Conservation (phyloP, 1,140 invertebrate genomes). For the Acromyrmex heyeri region DNA sequence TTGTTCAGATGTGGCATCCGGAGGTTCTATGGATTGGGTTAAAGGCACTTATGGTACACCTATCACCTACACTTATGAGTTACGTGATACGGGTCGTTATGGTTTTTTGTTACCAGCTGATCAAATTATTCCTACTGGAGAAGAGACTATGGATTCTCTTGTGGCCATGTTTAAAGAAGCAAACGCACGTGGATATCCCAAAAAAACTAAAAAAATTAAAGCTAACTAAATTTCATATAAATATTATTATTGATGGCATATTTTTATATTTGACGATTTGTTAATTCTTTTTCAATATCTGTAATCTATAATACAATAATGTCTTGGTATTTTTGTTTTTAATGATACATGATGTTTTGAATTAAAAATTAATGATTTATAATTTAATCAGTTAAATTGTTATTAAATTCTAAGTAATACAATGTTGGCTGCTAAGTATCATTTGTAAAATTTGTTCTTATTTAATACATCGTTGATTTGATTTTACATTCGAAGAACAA, state of each 20-base stretch:
- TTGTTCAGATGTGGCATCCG: constrained; percentile 86
- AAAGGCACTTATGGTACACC: constrained; percentile 89
- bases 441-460: no score
- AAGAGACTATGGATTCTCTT: constrained; percentile 90
- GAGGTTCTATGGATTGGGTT: constrained; percentile 92
- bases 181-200: neutral
- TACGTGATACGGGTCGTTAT: constrained; percentile 90
- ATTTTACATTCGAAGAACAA: no score
- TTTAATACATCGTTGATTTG: no score
- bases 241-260: neutral
- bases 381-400: no score
- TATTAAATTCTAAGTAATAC: no score
- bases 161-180: constrained; percentile 88
- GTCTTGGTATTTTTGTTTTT: no score
- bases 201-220: neutral
- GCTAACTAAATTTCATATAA: neutral
- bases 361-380: no score
- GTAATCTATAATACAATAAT: no score
- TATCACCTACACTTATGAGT: constrained; percentile 91
- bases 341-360: no score
- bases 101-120: constrained; percentile 92
- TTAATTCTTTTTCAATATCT: no score
- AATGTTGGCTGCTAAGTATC: no score
- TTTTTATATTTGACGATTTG: no score
- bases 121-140: constrained; percentile 91